phyloP scores from a whole-genome alignment of 2,888 invertebrate genomes.

The Sisyra nigra region DNA sequence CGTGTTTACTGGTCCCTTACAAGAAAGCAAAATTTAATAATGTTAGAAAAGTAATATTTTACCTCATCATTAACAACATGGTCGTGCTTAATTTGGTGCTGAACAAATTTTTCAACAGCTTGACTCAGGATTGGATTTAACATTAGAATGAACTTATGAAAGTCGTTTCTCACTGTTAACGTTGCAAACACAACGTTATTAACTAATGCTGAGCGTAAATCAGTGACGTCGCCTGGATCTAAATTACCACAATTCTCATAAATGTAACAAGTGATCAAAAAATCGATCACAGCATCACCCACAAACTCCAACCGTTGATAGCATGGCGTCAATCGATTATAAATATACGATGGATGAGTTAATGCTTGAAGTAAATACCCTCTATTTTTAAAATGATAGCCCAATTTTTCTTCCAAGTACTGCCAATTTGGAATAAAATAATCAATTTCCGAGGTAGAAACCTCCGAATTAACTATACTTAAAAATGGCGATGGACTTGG shows the following conservation, averaged over 20 bases:
- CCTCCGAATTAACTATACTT: conserved; percentile 20
- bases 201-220: conserved; percentile 85
- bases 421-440: conserved; percentile 19
- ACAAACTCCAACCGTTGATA: conserved; percentile 87
- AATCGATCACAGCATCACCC: conserved; percentile 84
- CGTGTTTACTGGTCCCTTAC: too few species aligned
- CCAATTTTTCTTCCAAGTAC: conserved; percentile 34
- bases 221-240: conserved; percentile 78
- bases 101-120: conserved; percentile 43
- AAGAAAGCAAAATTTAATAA: too few species aligned
- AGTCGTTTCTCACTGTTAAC: conserved; percentile 65
- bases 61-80: conserved; percentile 51
- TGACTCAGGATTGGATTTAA: conserved; percentile 33
- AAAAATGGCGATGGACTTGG: conserved; percentile 25
- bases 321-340: conserved; percentile 68
- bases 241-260: conserved; percentile 55
- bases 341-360: conserved; percentile 78
- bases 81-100: conserved; percentile 41
- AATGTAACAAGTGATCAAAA: conserved; percentile 74
- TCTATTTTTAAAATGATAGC: conserved; percentile 66
- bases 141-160: conserved; percentile 57
- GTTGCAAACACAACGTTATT: conserved; percentile 93
- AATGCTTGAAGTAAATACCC: conserved; percentile 77
- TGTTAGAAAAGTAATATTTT: too few species aligned
- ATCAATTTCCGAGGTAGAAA: conserved; percentile 30